Evolutionary conservation across 2,113 vertebrate species (phyloP), one percentile per base, ranked within the genome.

Genomic region (Scortum barcoo): DNA sequence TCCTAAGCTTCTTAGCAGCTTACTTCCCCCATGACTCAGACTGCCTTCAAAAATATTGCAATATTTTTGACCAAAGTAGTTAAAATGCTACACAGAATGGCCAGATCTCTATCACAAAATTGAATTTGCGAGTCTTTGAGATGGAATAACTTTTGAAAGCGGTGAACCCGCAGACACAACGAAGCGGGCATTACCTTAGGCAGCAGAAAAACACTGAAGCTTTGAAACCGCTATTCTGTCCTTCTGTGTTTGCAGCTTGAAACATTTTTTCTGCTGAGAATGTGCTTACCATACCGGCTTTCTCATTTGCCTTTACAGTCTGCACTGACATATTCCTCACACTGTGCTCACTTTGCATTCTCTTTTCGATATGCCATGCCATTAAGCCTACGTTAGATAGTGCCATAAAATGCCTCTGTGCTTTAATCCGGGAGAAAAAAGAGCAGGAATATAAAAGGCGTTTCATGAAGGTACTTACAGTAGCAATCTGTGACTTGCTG

Each of bases 301-400:
- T 77, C 62, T 77, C 83, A 69, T 84, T 85, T 78, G 17, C 84
- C 73, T 83, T 73, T 62, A 72, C 72, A 63, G 68, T n/a, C 72
- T 54, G 80, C 68, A 56, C 30, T 80, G 83, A 88, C 86, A 83
- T 12, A 83, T 84, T 87, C 76, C 65, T 54, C 67, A 72, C 54
- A 63, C 56, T 79, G 53, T 81, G 84, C 86, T 74, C 79, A 81
- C 81, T 74, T 73, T 77, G 72, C 82, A 54, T 87, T 89, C 75
- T 69, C 75, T 54, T 69, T 70, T 69, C 65, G 77, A 68, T 71
- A 63, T 9, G 24, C 65, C 70, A 7, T 81, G 72, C 66, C 73
- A 89, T 85, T 82, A 84, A 81, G 58, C 79, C 48, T 5, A 20
- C 22, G 17, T 65, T 69, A 83, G 81, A 87, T 79, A 81, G 69